Evolutionary conservation across 2,113 vertebrate species (phyloP).

Genomic region (Lagenorhynchus albirostris): DNA sequence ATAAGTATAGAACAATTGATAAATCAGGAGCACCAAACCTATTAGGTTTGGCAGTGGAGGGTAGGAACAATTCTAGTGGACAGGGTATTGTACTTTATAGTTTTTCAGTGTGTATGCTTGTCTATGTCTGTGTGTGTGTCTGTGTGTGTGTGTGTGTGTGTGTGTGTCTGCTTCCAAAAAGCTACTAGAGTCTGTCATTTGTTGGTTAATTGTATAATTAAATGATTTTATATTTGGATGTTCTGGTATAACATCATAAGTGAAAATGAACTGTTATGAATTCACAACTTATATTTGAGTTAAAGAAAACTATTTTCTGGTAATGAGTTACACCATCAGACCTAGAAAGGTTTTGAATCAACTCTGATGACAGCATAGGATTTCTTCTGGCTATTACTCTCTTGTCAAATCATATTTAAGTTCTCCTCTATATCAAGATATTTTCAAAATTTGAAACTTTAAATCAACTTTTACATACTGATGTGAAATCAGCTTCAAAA

Average conservation of each 20-base stretch:
- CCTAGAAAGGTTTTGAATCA: neutral
- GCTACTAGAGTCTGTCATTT: too few species aligned
- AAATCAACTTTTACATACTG: neutral
- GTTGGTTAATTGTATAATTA: neutral
- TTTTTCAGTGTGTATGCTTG: neutral
- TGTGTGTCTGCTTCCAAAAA: neutral
- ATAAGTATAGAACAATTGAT: neutral
- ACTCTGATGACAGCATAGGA: neutral
- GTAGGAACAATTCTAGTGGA: neutral
- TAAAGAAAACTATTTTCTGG: neutral
- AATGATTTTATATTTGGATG: neutral
- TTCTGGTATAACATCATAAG: neutral
- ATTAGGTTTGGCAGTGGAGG: fast-evolving
- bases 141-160: neutral
- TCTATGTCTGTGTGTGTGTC: neutral
- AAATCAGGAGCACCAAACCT: neutral
- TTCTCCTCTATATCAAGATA: neutral
- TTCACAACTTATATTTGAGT: neutral
- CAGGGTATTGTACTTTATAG: neutral
- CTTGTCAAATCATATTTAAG: neutral
- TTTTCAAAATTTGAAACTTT: neutral
- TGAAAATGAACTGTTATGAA: neutral
- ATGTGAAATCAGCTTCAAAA: neutral
- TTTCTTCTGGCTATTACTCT: neutral
- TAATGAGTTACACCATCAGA: neutral